A percentile compares a stretch with the other conserved stretches of the same genome.
phyloP scores from a whole-genome alignment of 2,888 invertebrate genomes.

The Parnassius glacialis region DNA sequence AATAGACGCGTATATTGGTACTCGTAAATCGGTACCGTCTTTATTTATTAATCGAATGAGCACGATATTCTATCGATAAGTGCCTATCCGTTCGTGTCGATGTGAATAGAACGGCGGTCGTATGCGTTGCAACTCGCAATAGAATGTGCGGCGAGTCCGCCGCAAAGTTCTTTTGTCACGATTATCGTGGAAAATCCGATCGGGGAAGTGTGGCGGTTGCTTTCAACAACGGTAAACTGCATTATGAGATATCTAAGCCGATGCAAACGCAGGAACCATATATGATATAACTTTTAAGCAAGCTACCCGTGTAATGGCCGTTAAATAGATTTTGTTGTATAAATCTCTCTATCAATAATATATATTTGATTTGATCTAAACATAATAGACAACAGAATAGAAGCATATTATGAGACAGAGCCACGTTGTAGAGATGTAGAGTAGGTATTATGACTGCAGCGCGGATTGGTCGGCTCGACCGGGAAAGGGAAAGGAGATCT shows the following conservation, averaged over 20 bases:
- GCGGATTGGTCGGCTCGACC: too few relatives aligned
- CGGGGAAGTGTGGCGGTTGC: slow-evolving; percentile 73
- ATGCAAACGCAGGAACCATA: slow-evolving; percentile 48
- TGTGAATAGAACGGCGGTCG: slow-evolving; percentile 57
- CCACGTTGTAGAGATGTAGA: too few relatives aligned
- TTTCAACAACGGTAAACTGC: slow-evolving; percentile 76
- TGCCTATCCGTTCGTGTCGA: slow-evolving; percentile 50
- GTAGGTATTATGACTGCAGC: too few relatives aligned
- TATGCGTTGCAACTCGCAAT: slow-evolving; percentile 57
- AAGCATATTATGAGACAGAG: too few relatives aligned
- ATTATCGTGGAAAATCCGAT: slow-evolving; percentile 79
- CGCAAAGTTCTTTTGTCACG: slow-evolving; percentile 78
- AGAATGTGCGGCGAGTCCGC: slow-evolving; percentile 59
- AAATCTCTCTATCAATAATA: too few relatives aligned
- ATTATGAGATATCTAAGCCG: slow-evolving; percentile 75
- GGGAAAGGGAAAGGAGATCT: too few relatives aligned
- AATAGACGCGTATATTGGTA: slow-evolving; percentile 21
- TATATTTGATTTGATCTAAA: too few relatives aligned
- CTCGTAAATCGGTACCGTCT: slow-evolving; percentile 33
- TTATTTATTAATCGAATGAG: slow-evolving; percentile 44
- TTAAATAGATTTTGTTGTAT: too few relatives aligned
- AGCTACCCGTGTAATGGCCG: too few relatives aligned
- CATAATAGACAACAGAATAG: too few relatives aligned
- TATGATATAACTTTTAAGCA: slow-evolving; percentile 44
- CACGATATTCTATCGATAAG: slow-evolving; percentile 50